Evolutionary conservation across 2,797 vertebrate genomes (phyloP), one percentile per base, ranked within the genome.

Genomic region (Lagorchestes hirsutus): DNA sequence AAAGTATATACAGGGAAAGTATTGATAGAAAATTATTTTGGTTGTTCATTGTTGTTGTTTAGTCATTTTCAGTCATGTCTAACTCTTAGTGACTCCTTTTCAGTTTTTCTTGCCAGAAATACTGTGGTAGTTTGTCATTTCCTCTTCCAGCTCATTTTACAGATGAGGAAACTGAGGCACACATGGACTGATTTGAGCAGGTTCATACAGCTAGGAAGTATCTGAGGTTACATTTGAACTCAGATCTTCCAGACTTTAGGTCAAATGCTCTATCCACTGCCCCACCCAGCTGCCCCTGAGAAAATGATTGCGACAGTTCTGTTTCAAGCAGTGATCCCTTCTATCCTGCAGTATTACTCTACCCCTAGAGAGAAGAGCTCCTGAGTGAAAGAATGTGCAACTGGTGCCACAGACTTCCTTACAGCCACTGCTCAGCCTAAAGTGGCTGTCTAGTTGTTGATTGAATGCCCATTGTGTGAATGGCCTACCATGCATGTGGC

Each of bases 181-280:
- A 62, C 13, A 62, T 14, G 5, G 16, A n/a, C 59, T 40, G 5
- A n/a, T 2, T 74, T 40, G 62, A 5, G 5, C 34, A 40, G 16
- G 62, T 18, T n/a, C 62, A 74, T 6, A 74, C 34, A 74, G 34
- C 62, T 74, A 22, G 57, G 57, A 58, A 74, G 13, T 34, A 13
- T 62, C 59, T 62, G 59, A 62, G 59, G 31, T 62, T 34, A n/a
- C 0, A 62, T 62, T 62, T 34, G 59, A 62, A 62, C 11, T 62
- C 59, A n/a, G 59, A 34, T 62, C 59, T 34, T 62, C 31, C 31
- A 34, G 29, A 34, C 13, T 62, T n/a, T 74, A n/a, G 16, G 16
- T 0, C 34, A 0, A 0, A 13, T 67, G 14, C 5, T n/a, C 62
- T n/a, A 18, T n/a, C 5, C 9, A 6, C 34, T 74, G 14, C 2